phyloP scores from a whole-genome alignment of 2,797 vertebrate genomes.

The Anabacerthia variegaticeps region DNA sequence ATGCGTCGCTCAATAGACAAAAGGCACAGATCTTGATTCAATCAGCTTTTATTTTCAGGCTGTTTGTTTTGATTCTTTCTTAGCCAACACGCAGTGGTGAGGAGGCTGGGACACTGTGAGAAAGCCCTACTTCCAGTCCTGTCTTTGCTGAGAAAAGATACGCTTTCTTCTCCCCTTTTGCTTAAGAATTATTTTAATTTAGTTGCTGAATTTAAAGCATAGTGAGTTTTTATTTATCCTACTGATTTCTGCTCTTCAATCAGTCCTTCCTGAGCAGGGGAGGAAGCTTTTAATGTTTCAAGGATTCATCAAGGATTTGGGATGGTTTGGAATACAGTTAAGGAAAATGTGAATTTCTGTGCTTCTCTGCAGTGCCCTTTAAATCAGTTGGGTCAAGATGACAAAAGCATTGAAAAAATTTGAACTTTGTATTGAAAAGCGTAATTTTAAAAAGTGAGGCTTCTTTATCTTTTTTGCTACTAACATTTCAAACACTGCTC shows the following conservation, averaged over 20 bases:
- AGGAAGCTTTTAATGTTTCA: not conserved
- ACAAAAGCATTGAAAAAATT: not conserved
- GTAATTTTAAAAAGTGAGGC: not conserved
- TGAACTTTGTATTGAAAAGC: not conserved
- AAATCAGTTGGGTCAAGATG: not conserved
- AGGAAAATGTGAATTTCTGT: not conserved
- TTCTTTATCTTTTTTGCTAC: not conserved
- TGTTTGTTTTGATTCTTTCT: not conserved
- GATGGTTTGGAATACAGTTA: not conserved
- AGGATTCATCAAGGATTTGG: not conserved
- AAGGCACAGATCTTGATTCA: not conserved
- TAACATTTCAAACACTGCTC: not conserved
- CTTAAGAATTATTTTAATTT: not conserved
- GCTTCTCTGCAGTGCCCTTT: not conserved
- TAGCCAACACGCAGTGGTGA: not conserved
- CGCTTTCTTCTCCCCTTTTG: fast-evolving
- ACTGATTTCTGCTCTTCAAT: not conserved
- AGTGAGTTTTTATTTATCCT: not conserved
- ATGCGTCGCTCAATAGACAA: not conserved
- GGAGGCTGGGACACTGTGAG: not conserved
- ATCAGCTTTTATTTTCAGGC: not conserved
- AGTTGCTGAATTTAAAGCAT: not conserved
- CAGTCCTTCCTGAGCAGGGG: not conserved
- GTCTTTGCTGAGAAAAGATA: not conserved
- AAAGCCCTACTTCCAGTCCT: not conserved